Evolutionary conservation across 2,113 vertebrate genomes (phyloP), one percentile per base, ranked within the genome.

Genomic region (Chionomys nivalis): DNA sequence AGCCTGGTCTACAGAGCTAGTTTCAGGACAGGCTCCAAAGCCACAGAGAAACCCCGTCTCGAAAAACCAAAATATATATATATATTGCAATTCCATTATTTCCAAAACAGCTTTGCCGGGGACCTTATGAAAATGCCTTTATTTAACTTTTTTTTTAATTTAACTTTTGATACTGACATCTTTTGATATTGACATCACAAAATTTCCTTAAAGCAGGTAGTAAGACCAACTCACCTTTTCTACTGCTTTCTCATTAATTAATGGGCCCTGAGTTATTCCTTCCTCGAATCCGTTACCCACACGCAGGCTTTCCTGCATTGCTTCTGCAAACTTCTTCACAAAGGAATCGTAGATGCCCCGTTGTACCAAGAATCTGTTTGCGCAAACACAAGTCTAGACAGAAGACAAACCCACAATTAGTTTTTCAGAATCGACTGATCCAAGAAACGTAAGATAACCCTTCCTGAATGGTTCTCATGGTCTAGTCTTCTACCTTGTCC

Each of bases 351-450:
- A 99, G 97, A 99, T 98, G 7, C 98, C 98, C 55, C 98, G 99
- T 96, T 99, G 99, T 49, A 99, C 99, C 94, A 99, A 97, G 97
- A 99, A 99, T 10, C 99, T 99, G 98, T 99, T 99, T 68, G 99
- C 98, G 76, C 99, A 99, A 78, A 99, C 99, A 33, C 99, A 99
- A 0, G 99, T 99, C 99, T 99, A 89, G 81, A 96, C 63, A 85
- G 36, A 90, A 91, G 36, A 58, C 49, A 68, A 89, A 94, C 1
- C 68, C 3, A 13, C 5, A 7, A 1, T 24, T 16, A 36, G 91
- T 44, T 72, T 72, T 87, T 21, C 63, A 87, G 63, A 21, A 68
- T 44, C 3, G 9, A 31, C 42, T 13, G 83, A 68, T 24, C 17
- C 17, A 66, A 66, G 63, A 49, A 44, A 23, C 23, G 4, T 19